Percentiles rank a stretch among this genome's conserved stretches.
These are phyloP conservation scores for Wiebesia pumilae DNA, from an alignment of 1,140 invertebrate genomes.

Conservation along the genomic window DNA sequence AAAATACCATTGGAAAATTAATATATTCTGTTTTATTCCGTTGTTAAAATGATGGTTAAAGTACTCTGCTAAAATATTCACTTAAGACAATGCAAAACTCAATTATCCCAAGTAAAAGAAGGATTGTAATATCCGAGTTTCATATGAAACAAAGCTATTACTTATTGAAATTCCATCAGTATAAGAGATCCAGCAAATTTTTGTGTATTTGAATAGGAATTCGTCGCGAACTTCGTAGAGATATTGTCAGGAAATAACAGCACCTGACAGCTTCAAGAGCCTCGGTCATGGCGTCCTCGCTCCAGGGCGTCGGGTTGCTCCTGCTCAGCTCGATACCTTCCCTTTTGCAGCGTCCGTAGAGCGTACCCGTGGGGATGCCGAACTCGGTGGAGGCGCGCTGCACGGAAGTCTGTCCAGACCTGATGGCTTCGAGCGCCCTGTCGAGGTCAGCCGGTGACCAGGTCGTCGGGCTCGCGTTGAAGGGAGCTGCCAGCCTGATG, in stretches of 20 bases:
- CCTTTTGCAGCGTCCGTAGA: constrained; percentile 90
- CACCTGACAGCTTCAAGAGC: constrained; percentile 90
- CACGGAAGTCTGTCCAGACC: constrained; percentile 87
- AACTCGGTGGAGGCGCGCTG: constrained; percentile 89
- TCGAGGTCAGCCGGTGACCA: constrained; percentile 90
- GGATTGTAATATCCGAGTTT: too few relatives aligned
- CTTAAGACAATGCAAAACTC: too few relatives aligned
- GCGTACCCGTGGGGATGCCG: constrained; percentile 89
- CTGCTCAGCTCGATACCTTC: constrained; percentile 91
- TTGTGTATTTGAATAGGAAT: too few relatives aligned
- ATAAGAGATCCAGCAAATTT: too few relatives aligned
- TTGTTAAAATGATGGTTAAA: too few relatives aligned
- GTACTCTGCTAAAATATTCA: too few relatives aligned
- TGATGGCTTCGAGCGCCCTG: constrained; percentile 87
- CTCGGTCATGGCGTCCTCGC: constrained; percentile 91
- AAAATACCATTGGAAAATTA: too few relatives aligned
- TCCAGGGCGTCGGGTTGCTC: constrained; percentile 91
- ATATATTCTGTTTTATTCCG: too few relatives aligned
- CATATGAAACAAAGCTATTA: too few relatives aligned
- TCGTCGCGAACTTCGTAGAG: too few relatives aligned
- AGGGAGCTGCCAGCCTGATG: constrained; percentile 89
- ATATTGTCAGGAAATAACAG: neutral
- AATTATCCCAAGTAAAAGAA: too few relatives aligned
- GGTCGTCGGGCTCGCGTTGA: constrained; percentile 92
- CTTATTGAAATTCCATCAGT: too few relatives aligned